These are phyloP conservation scores for Istiophorus platypterus DNA, from an alignment of 2,113 vertebrate genomes.

Conservation along the genomic window DNA sequence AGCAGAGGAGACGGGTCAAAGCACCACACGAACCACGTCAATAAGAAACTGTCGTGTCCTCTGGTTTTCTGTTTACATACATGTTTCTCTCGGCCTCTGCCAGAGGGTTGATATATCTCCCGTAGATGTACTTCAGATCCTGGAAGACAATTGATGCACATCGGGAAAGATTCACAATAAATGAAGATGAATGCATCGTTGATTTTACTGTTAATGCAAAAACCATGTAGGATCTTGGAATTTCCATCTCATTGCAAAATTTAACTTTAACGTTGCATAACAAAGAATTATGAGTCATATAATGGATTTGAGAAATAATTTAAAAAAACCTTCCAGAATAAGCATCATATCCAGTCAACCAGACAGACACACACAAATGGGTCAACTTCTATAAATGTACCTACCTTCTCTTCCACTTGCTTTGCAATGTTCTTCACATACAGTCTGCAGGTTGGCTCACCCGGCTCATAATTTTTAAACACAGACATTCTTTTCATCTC, in stretches of 20 bases:
- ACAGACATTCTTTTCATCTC: constrained; percentile 96
- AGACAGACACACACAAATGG: constrained; percentile 23
- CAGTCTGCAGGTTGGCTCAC: constrained; percentile 96
- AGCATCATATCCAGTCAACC: background rate
- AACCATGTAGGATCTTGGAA: background rate
- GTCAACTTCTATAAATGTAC: constrained; percentile 44
- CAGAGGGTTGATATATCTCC: constrained; percentile 91
- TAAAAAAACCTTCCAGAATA: background rate
- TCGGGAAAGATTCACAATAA: background rate
- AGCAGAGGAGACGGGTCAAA: background rate
- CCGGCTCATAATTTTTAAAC: constrained; percentile 95
- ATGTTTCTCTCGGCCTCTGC: constrained; percentile 95
- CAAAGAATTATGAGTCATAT: background rate
- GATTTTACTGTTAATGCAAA: background rate
- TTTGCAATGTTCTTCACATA: constrained; percentile 98
- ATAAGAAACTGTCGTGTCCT: background rate
- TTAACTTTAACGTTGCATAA: background rate
- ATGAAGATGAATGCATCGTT: constrained; percentile 8
- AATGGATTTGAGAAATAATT: constrained; percentile 14
- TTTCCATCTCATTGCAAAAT: background rate
- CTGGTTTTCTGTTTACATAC: constrained; percentile 80
- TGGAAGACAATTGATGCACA: constrained; percentile 68
- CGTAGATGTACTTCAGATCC: constrained; percentile 98
- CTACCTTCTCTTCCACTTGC: constrained; percentile 96
- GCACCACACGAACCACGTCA: background rate